Base-by-base conservation (phyloP, 2,113 vertebrate genomes). In the Ellobius talpinus region DNA sequence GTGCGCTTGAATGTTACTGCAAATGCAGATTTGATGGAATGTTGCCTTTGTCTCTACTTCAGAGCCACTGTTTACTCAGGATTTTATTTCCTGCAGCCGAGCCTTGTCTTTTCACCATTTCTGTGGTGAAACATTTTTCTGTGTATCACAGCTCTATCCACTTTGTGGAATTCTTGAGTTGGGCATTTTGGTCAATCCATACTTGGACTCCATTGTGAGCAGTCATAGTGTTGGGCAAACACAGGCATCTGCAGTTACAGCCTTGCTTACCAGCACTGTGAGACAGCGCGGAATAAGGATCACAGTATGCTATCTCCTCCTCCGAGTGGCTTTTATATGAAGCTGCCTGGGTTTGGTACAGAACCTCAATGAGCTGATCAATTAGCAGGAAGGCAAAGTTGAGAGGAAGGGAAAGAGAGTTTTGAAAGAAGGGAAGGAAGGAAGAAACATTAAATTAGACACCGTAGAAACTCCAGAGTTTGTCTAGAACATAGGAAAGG, bases 71-170 rank as follows among this genome's bases (percentile, higher is more conserved):
- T 90, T 94, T 90, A 73, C 31, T 91, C 36, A 78, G 24, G 17
- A 95, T 93, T 97, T 94, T 89, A 87, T 96, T 95, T 97, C n/a
- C 70, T 93, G 91, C 91, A 61, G 58, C 65, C 31, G 16, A 79
- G 21, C 33, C 61, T 95, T 96, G 91, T 86, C 17, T 94, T 97
- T 72, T 45, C 26, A 55, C 50, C 73, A 42, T 96, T 12, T 78
- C 3, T 74, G 6, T 63, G 58, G 66, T 70, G 68, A 93, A 92
- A 89, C 23, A 89, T 94, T 33, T 96, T 95, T 89, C 70, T 86
- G 31, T 79, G 19, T 88, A 93, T 91, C 88, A 68, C 82, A 92
- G 33, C 47, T 73, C 47, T 42, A 45, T 1, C 33, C 24, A 7
- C 78, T 50, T 12, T 72, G 58, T 93, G 36, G 6, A 79, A 70